Evolutionary conservation across 2,113 vertebrate genomes (phyloP), one percentile per base, ranked within the genome.

Genomic region (Psephotus haematonotus): DNA sequence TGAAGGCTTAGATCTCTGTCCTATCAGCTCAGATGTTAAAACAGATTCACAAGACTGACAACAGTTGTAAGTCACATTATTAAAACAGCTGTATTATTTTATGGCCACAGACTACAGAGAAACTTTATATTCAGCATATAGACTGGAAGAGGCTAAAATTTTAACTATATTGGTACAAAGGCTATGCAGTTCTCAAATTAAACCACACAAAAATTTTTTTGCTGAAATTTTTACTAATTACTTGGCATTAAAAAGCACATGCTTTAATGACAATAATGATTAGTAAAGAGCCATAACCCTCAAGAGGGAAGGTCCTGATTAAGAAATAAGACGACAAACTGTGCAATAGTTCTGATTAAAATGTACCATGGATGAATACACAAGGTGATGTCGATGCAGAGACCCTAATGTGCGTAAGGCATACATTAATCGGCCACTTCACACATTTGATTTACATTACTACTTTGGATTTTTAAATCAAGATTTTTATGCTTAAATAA

Each of bases 331-430:
- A 29, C 85, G 70, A 92, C 39, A 92, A 95, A 92, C 35, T 86
- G 75, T 76, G 72, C 57, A 82, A n/a, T 91, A 69, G 27, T 88
- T 81, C n/a, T 87, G 62, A 92, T 97, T 92, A 93, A 83, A 92
- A 55, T 68, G 57, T 62, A 68, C 65, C 28, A 86, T 68, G 59
- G 69, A 84, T 93, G 25, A 55, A 71, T 79, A 68, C 64, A 77
- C 27, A 88, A 86, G 49, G 17, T 55, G 59, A 41, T 96, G 39
- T 70, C 17, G 17, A 25, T 77, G 55, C 60, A 72, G 33, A 78
- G 17, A 13, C 37, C 29, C 35, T 86, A 60, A 82, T 16, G 39
- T 84, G 68, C 53, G 53, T 43, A 87, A 77, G 46, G 43, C 86
- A n/a, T 57, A 17, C 46, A 41, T 92, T 94, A 88, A 88, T 89